phyloP scores from a whole-genome alignment of 92 coral and sea anemone species.

The Porites evermanni region DNA sequence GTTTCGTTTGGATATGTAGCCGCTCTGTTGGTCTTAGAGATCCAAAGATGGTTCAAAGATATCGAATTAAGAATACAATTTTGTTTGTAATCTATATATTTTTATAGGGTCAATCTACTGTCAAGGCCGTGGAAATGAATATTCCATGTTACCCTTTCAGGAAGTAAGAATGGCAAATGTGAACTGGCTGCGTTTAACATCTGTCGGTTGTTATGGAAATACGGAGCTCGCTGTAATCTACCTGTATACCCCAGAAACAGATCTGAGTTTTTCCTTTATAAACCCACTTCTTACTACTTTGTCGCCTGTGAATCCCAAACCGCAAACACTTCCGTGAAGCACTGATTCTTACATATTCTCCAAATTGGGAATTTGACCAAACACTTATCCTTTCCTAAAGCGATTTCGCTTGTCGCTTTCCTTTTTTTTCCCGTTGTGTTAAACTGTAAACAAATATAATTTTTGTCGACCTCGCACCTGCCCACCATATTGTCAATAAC shows the following conservation, averaged over 20 bases:
- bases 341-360: not conserved
- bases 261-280: not conserved
- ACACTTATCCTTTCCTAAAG: not conserved
- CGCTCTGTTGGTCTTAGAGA: not conserved
- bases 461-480: slow-evolving; percentile 41
- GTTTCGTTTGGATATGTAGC: not conserved
- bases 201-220: slow-evolving; percentile 29
- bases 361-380: not conserved
- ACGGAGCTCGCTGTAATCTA: not conserved
- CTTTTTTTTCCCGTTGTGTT: not conserved
- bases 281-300: not conserved
- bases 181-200: not conserved
- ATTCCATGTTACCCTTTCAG: not conserved
- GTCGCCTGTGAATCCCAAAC: not conserved
- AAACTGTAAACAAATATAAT: slow-evolving; percentile 38
- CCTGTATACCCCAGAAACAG: not conserved
- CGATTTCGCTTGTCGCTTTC: not conserved
- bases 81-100: not conserved
- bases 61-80: not conserved
- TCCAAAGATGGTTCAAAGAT: not conserved
- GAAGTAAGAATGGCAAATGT: not conserved
- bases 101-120: not conserved
- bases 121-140: not conserved
- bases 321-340: not conserved
- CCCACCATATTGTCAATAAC: not conserved